Evolutionary conservation across 2,113 vertebrate species (phyloP).

Genomic region (Syrrhaptes paradoxus): DNA sequence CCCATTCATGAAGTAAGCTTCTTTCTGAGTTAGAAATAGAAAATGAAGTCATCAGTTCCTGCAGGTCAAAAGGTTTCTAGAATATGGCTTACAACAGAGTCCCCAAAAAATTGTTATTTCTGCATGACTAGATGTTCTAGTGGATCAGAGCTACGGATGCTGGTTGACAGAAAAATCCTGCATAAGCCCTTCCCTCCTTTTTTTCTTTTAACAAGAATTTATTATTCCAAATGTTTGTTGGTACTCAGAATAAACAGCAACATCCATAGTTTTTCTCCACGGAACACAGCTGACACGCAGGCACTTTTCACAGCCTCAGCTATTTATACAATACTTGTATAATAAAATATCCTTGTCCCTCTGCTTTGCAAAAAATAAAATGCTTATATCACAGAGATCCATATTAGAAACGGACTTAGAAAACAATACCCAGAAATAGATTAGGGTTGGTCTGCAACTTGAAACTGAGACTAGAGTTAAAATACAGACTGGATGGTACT

Average conservation of each 20-base stretch:
- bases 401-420: not conserved
- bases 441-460: not conserved
- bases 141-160: not conserved
- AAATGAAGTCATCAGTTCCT: not conserved
- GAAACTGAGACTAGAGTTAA: not conserved
- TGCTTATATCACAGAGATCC: not conserved
- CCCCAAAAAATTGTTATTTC: not conserved
- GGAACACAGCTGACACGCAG: not conserved
- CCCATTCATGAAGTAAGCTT: not conserved
- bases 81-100: not conserved
- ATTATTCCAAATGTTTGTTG: not conserved
- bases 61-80: not conserved
- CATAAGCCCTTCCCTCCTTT: fast-evolving
- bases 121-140: not conserved
- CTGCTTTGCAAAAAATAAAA: not conserved
- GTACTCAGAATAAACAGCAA: not conserved
- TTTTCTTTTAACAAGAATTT: not conserved
- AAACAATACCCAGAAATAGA: not conserved
- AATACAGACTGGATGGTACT: not conserved
- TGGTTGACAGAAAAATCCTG: not conserved
- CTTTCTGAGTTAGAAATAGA: not conserved
- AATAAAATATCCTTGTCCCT: not conserved
- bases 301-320: not conserved
- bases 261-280: not conserved
- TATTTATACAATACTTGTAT: not conserved